Evolutionary conservation across 2,113 vertebrate species (phyloP), one percentile per base, ranked within the genome.

Genomic region (Larimichthys crocea): DNA sequence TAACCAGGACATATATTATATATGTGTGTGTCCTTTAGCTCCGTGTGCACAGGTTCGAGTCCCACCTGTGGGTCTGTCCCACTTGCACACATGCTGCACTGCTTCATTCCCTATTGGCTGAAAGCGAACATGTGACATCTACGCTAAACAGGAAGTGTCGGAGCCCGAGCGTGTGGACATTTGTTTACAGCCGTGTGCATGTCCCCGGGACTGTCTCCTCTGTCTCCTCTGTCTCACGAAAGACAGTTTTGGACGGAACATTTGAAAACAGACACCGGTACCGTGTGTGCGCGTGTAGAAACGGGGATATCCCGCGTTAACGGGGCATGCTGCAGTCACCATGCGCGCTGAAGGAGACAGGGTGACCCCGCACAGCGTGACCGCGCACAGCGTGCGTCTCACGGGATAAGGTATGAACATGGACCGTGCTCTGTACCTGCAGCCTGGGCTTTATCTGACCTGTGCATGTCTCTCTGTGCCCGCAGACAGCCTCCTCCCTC

Each of bases 121-220:
- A 70, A 35, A 75, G 2, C 0, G 22, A 70, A 4, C 86, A 94
- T 64, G 83, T 92, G 91, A 77, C 56, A 1, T 0, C 52, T 55
- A 88, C 86, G 61, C 42, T 0, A 0, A 0, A 1, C 59, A 5
- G 93, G 93, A 94, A 94, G 88, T 87, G 17, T 19, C 22, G 40
- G 1, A 61, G 20, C 11, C 12, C 3, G 50, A 78, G 73, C 84
- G 85, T 90, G 89, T 59, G 26, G 26, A 35, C 10, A 3, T 91
- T 89, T 92, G 91, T 93, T 92, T 90, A 93, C 89, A 91, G 63
- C 65, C 29, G 16, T 48, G 10, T 56, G 17, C 55, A 31, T 3
- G 48, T 66, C 29, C 6, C n/a, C 49, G 17, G 16, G 17, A 2
- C 31, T 20, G 10, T 20, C n/a, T 12, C 26, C 26, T 26, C 26